These are phyloP conservation scores for Drosophila algonquin DNA, from an alignment of 2,888 invertebrate genomes.

Conservation along the genomic window DNA sequence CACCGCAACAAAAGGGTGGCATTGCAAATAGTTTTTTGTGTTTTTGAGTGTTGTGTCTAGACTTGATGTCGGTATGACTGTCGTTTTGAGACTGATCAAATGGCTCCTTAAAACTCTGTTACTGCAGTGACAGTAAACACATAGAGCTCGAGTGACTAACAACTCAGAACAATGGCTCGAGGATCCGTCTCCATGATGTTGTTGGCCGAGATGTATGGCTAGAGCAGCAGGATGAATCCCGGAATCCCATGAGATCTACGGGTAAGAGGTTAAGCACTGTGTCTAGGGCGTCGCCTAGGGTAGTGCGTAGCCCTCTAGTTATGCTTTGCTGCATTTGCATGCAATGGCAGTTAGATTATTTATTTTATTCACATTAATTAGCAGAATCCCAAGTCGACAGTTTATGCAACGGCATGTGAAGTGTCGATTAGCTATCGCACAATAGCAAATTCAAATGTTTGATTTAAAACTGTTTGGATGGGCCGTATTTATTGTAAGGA, in stretches of 20 bases:
- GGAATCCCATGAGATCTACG: no score
- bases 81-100: not conserved
- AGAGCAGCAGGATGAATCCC: constrained; percentile 87
- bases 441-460: not conserved
- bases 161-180: not conserved
- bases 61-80: not conserved
- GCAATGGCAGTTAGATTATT: no score
- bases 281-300: no score
- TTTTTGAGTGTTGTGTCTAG: constrained; percentile 1
- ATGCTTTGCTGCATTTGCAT: no score
- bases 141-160: constrained; percentile 14
- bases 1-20: constrained; percentile 71
- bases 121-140: constrained; percentile 39
- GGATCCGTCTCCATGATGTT: constrained; percentile 86
- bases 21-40: constrained; percentile 21
- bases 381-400: no score
- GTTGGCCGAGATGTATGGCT: constrained; percentile 93
- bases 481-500: constrained; percentile 78
- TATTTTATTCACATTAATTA: no score
- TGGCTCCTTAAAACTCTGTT: constrained; percentile 32
- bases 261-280: no score
- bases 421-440: no score
- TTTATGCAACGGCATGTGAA: no score
- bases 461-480: constrained; percentile 61
- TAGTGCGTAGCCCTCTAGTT: no score